A percentile compares a stretch with the other conserved stretches of the same genome.
phyloP scores from a whole-genome alignment of 2,888 invertebrate genomes.

The Synanthedon formicaeformis region DNA sequence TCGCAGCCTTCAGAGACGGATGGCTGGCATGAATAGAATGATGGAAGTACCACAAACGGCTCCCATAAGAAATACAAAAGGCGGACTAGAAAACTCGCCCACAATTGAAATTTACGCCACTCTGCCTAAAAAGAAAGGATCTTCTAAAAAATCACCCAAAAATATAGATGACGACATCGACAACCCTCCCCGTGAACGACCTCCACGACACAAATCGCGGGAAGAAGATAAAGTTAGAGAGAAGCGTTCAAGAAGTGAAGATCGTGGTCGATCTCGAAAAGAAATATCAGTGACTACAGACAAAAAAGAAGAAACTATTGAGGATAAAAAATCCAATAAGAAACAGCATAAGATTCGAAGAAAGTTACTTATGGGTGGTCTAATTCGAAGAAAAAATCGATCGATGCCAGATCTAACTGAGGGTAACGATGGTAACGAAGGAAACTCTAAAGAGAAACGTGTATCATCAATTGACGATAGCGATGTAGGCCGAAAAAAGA shows the following conservation, averaged over 20 bases:
- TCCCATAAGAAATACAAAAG: constrained; percentile 81
- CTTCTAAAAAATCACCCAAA: constrained; percentile 75
- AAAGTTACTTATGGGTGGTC: constrained; percentile 89
- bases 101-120: constrained; percentile 91
- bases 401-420: constrained; percentile 94
- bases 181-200: constrained; percentile 77
- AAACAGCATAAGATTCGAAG: constrained; percentile 92
- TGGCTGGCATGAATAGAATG: constrained; percentile 78
- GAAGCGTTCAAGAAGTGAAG: constrained; percentile 86
- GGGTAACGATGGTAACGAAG: constrained; percentile 72
- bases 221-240: constrained; percentile 79
- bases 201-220: constrained; percentile 77
- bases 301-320: constrained; percentile 72
- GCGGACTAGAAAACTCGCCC: constrained; percentile 81
- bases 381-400: constrained; percentile 88
- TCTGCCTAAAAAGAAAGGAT: constrained; percentile 86
- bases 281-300: constrained; percentile 79
- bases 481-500: constrained; percentile 75
- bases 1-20: constrained; percentile 84
- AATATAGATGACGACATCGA: constrained; percentile 81
- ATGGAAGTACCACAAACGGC: constrained; percentile 70
- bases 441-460: constrained; percentile 48
- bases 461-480: constrained; percentile 80
- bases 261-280: constrained; percentile 81
- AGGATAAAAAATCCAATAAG: constrained; percentile 81